These are phyloP conservation scores for Maconellicoccus hirsutus DNA, from an alignment of 1,140 invertebrate genomes.

Conservation along the genomic window DNA sequence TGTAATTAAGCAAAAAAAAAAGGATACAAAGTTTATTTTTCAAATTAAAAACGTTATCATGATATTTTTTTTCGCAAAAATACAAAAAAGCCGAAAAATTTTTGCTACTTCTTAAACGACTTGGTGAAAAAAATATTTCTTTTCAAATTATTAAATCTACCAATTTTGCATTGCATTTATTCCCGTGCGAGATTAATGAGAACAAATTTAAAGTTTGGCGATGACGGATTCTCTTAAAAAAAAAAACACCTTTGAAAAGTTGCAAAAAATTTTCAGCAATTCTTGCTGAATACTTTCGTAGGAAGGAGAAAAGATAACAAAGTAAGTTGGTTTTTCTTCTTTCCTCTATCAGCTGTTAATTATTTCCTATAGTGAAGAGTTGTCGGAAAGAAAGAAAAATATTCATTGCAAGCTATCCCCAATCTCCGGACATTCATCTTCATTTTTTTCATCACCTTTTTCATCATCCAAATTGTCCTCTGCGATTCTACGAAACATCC, in stretches of 20 bases:
- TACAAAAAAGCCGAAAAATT: no score
- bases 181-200: constrained; percentile 12
- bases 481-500: neutral
- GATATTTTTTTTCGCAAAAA: no score
- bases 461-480: constrained; percentile 15
- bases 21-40: no score
- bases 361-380: constrained; percentile 20
- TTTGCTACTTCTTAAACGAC: no score
- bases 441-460: constrained; percentile 21
- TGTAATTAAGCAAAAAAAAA: no score
- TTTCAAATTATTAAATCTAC: neutral
- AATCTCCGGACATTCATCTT: constrained; percentile 15
- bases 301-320: constrained; percentile 2
- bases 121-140: neutral
- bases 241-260: constrained; percentile 11
- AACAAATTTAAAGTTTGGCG: constrained; percentile 18
- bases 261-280: constrained; percentile 15
- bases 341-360: constrained; percentile 17
- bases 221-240: constrained; percentile 8
- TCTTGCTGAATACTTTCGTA: neutral
- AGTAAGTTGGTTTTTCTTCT: constrained; percentile 14
- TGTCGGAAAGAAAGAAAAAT: constrained; percentile 18
- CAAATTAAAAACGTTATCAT: no score
- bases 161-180: neutral
- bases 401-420: constrained; percentile 12